phyloP scores from a whole-genome alignment of 2,888 invertebrate genomes.

The Napeogenes inachia region DNA sequence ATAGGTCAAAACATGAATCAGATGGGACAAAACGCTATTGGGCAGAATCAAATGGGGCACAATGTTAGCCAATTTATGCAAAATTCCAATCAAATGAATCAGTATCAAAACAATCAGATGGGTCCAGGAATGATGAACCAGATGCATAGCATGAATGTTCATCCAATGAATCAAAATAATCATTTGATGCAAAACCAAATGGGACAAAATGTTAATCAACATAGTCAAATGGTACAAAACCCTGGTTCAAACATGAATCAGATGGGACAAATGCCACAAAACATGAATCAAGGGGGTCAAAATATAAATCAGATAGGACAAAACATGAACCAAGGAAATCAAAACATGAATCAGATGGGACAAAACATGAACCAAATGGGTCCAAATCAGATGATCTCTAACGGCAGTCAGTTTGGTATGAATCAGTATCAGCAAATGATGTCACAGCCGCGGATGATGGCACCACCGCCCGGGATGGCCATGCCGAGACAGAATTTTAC shows the following conservation, averaged over 20 bases:
- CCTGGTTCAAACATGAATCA: slow-evolving; percentile 42
- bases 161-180: slow-evolving; percentile 39
- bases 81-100: slow-evolving; percentile 39
- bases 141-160: slow-evolving; percentile 35
- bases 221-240: slow-evolving; percentile 38
- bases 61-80: slow-evolving; percentile 38
- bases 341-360: slow-evolving; percentile 42
- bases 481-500: slow-evolving; percentile 64
- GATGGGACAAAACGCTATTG: slow-evolving; percentile 41
- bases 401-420: slow-evolving; percentile 61
- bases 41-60: slow-evolving; percentile 38
- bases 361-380: slow-evolving; percentile 40
- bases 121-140: slow-evolving; percentile 41
- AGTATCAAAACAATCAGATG: slow-evolving; percentile 45
- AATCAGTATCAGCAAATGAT: slow-evolving; percentile 61
- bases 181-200: slow-evolving; percentile 44
- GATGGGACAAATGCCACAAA: slow-evolving; percentile 42
- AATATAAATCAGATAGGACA: slow-evolving; percentile 40
- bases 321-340: slow-evolving; percentile 37
- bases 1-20: slow-evolving; percentile 42
- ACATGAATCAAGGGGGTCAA: slow-evolving; percentile 34
- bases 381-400: slow-evolving; percentile 49
- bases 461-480: slow-evolving; percentile 60
- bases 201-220: slow-evolving; percentile 36
- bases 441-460: slow-evolving; percentile 62